phyloP scores from a whole-genome alignment of 1,140 invertebrate genomes.

The Drosophila orosa region DNA sequence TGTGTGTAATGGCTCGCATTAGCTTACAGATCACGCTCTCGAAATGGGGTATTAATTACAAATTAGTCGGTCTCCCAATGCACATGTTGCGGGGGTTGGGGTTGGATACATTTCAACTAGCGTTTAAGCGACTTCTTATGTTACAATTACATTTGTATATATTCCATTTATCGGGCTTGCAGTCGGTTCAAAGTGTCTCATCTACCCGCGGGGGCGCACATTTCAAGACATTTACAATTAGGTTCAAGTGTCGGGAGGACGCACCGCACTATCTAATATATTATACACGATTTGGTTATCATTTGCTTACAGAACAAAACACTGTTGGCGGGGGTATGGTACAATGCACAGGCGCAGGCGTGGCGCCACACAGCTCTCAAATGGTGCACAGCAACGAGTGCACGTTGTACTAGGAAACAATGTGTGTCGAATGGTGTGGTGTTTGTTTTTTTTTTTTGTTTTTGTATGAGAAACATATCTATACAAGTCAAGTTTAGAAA shows the following conservation, averaged over 20 bases:
- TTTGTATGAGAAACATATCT: conserved; percentile 64
- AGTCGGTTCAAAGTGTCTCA: conserved; percentile 50
- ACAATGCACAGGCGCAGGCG: conserved; percentile 42
- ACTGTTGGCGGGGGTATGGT: conserved; percentile 58
- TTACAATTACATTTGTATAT: conserved; percentile 68
- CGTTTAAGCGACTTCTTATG: conserved; percentile 62
- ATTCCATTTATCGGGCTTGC: conserved; percentile 54
- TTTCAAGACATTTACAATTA: conserved; percentile 64
- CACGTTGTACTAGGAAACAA: conserved; percentile 34
- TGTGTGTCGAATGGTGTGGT: conserved; percentile 29
- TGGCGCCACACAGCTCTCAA: conserved; percentile 59
- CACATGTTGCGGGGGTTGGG: conserved; percentile 34
- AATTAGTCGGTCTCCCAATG: conserved; percentile 52
- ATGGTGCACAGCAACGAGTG: conserved; percentile 54
- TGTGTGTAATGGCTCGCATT: conserved; percentile 54
- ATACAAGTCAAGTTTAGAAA: conserved; percentile 77
- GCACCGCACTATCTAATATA: conserved; percentile 53
- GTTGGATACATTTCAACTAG: conserved; percentile 65
- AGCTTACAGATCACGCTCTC: conserved; percentile 64
- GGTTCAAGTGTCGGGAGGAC: conserved; percentile 34
- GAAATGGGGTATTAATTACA: conserved; percentile 70
- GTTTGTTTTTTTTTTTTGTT: too few relatives aligned
- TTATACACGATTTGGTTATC: conserved; percentile 81
- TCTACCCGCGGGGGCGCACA: conserved; percentile 49
- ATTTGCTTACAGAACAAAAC: conserved; percentile 73